These are phyloP conservation scores for Scolopax bukidnonensis DNA, from an alignment of 2,797 vertebrate genomes.

Conservation along the genomic window DNA sequence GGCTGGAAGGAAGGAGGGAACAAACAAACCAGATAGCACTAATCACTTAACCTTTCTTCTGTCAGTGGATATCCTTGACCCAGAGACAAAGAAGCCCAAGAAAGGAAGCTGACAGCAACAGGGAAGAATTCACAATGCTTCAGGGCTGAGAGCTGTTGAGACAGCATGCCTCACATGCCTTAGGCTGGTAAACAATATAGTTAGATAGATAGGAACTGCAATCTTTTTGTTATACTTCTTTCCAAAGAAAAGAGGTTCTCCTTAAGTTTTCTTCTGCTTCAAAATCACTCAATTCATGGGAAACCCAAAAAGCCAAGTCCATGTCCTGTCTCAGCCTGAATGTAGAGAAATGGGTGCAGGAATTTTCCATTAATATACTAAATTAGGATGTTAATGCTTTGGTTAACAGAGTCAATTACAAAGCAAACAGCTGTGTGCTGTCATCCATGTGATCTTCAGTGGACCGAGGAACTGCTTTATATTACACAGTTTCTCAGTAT, in stretches of 20 bases:
- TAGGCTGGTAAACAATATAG: not conserved
- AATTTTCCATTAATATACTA: not conserved
- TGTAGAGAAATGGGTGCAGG: not conserved
- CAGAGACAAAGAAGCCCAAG: not conserved
- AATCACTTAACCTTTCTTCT: not conserved
- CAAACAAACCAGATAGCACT: not conserved
- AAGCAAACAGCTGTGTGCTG: not conserved
- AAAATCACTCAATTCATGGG: not conserved
- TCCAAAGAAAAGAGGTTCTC: not conserved
- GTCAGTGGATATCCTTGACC: not conserved
- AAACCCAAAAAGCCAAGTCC: not conserved
- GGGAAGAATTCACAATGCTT: rapidly evolving
- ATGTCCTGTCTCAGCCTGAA: not conserved
- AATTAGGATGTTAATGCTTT: not conserved
- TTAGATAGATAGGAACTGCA: not conserved
- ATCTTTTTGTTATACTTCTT: not conserved
- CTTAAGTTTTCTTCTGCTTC: not conserved
- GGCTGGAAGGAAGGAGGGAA: not conserved
- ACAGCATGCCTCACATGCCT: not conserved
- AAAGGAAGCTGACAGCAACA: not conserved
- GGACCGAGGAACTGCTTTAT: not conserved
- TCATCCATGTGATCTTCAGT: not conserved
- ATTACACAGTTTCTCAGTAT: not conserved
- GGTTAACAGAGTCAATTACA: not conserved
- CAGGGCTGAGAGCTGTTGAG: not conserved